Conservation (phyloP, 2,113 vertebrate genomes). For the Pipa parva region DNA sequence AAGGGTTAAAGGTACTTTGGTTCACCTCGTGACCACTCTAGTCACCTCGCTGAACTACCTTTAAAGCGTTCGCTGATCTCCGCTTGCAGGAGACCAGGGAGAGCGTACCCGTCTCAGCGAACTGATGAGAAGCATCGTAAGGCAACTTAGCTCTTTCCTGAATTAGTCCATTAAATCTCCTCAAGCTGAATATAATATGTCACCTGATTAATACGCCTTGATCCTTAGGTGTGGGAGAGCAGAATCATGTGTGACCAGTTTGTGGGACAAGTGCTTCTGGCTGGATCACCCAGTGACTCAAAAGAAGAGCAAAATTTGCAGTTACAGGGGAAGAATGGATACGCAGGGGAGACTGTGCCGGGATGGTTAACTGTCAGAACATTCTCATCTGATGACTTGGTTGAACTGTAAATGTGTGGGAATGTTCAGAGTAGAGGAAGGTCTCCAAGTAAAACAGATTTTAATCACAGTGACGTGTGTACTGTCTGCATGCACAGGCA, state of each 20-base stretch:
- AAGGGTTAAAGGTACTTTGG: no score
- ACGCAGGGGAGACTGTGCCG: constrained; percentile 66
- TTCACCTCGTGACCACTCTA: no score
- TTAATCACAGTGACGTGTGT: constrained; percentile 30
- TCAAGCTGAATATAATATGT: neutral
- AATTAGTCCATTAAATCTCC: no score
- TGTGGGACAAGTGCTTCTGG: constrained; percentile 78
- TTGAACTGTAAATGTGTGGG: constrained; percentile 67
- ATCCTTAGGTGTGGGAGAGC: constrained; percentile 81
- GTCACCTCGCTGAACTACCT: no score
- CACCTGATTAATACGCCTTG: neutral
- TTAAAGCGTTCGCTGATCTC: no score
- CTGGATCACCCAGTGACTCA: constrained; percentile 64
- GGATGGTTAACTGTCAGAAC: constrained; percentile 73
- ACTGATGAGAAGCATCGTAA: no score
- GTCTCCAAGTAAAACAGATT: constrained; percentile 47
- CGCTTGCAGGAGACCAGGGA: no score
- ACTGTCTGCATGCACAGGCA: neutral
- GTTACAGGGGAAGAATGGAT: constrained; percentile 64
- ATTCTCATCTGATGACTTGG: constrained; percentile 72
- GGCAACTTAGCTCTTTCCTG: no score
- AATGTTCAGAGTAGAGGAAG: constrained; percentile 43
- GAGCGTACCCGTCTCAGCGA: no score
- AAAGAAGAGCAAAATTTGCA: constrained; percentile 63
- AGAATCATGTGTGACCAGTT: constrained; percentile 72